A percentile compares a stretch with the other conserved stretches of the same genome.
Conservation (phyloP, 2,113 vertebrate genomes). For the Lota lota region DNA sequence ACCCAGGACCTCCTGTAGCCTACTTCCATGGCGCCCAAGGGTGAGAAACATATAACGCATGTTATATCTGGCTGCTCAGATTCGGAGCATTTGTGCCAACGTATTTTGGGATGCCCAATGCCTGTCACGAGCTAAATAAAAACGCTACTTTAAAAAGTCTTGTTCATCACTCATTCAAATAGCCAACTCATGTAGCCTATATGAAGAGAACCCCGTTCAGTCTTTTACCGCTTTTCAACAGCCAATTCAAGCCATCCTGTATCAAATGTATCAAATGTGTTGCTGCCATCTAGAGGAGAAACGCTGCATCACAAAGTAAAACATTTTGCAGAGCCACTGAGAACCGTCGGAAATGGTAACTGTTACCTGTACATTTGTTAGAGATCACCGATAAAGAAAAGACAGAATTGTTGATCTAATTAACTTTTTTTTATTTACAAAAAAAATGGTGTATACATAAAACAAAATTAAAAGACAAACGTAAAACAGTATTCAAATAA, state of each 20-base stretch:
- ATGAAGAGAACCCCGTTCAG: neutral
- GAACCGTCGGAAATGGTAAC: too few relatives aligned
- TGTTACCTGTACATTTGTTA: too few relatives aligned
- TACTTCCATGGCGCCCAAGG: too few relatives aligned
- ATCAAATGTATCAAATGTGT: neutral
- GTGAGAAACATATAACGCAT: too few relatives aligned
- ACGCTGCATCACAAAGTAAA: neutral
- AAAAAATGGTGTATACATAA: constrained; percentile 58
- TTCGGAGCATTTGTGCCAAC: too few relatives aligned
- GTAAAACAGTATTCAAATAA: constrained; percentile 47
- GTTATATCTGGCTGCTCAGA: too few relatives aligned
- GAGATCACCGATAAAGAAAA: too few relatives aligned
- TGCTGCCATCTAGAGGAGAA: constrained; percentile 48
- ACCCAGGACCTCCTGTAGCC: too few relatives aligned
- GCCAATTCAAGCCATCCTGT: neutral
- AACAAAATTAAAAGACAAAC: constrained; percentile 45
- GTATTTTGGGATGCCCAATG: too few relatives aligned
- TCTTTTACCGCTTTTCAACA: neutral
- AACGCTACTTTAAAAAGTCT: neutral
- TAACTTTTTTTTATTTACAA: constrained; percentile 49
- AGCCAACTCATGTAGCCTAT: too few relatives aligned
- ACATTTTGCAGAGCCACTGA: too few relatives aligned
- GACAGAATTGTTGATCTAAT: too few relatives aligned
- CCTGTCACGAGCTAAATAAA: neutral
- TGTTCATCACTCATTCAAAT: neutral